Evolutionary conservation across 2,797 vertebrate genomes (phyloP).

Genomic region (Sebastes matsubarae): DNA sequence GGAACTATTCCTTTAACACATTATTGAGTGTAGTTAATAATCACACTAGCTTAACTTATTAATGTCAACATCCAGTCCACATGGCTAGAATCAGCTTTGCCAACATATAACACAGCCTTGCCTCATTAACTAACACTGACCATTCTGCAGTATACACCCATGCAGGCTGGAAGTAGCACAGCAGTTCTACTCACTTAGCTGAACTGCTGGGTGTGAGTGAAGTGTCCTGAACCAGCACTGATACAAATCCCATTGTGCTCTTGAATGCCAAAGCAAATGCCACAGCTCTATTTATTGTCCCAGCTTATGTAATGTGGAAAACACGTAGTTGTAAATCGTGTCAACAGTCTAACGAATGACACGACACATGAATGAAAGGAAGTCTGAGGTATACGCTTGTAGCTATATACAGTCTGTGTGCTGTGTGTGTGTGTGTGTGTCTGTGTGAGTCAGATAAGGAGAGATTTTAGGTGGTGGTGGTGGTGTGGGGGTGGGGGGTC

Average conservation of each 20-base stretch:
- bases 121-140: constrained; percentile 7
- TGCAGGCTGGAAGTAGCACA: background rate
- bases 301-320: constrained; percentile 50
- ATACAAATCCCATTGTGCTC: constrained; percentile 42
- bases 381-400: constrained; percentile 29
- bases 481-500: background rate
- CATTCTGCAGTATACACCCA: background rate
- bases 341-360: constrained; percentile 26
- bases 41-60: background rate
- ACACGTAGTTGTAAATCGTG: constrained; percentile 38
- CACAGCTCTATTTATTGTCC: constrained; percentile 55
- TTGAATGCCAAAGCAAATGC: constrained; percentile 56
- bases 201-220: background rate
- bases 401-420: constrained; percentile 16
- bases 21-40: background rate
- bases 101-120: background rate
- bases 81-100: background rate
- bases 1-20: background rate
- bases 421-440: constrained; percentile 1
- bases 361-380: constrained; percentile 48
- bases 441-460: background rate
- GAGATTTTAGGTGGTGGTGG: no score
- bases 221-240: background rate
- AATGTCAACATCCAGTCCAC: background rate
- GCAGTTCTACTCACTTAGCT: background rate